Conservation (phyloP, 2,797 vertebrate genomes). For the Coregonus sp. region DNA sequence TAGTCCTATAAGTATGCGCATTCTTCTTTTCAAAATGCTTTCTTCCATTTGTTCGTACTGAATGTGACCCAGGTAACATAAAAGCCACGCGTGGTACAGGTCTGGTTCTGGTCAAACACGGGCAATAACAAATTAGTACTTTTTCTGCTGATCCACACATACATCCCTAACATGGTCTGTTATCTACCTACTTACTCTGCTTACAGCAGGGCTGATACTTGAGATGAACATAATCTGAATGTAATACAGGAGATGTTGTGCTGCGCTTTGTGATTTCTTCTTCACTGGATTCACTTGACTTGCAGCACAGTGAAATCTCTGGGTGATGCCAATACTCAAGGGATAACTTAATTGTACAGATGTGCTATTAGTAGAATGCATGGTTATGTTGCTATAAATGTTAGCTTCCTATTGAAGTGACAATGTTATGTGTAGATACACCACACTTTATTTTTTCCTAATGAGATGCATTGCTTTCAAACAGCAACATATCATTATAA, state of each 20-base stretch:
- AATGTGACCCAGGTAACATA: not conserved
- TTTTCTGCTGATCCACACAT: not conserved
- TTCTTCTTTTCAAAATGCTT: not conserved
- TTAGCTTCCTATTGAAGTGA: slow-evolving; percentile 53
- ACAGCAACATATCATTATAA: not conserved
- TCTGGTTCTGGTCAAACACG: not conserved
- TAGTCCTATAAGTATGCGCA: not conserved
- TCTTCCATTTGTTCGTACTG: not conserved
- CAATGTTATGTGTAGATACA: slow-evolving; percentile 5
- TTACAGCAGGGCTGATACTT: slow-evolving; percentile 1
- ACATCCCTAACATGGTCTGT: not conserved
- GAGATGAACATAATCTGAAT: slow-evolving; percentile 42
- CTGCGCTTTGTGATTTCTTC: slow-evolving; percentile 26
- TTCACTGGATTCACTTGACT: slow-evolving; percentile 51
- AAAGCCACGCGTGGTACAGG: not conserved
- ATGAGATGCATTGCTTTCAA: not conserved
- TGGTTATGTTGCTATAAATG: slow-evolving; percentile 23
- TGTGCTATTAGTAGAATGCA: slow-evolving; percentile 8
- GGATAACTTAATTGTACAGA: slow-evolving; percentile 3
- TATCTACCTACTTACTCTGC: no score
- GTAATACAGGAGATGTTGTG: slow-evolving; percentile 21
- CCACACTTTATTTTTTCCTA: not conserved
- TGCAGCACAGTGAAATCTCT: slow-evolving; percentile 34
- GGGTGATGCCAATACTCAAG: not conserved
- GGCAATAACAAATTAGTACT: not conserved